Evolutionary conservation across 2,797 vertebrate species (phyloP), one percentile per base, ranked within the genome.

Genomic region (Rachycentron canadum): DNA sequence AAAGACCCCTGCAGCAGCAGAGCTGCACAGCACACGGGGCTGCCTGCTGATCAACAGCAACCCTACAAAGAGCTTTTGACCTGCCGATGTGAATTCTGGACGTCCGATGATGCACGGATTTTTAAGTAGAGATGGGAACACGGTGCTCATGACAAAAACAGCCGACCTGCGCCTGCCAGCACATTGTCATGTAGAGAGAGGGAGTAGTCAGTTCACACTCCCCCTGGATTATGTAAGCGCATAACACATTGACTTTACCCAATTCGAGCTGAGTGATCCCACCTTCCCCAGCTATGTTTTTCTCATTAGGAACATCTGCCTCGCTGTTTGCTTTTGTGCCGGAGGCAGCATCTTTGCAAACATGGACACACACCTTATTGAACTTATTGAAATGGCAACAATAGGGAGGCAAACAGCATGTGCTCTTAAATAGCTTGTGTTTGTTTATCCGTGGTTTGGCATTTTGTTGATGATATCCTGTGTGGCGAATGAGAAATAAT

Each of bases 1-100:
- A 86, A 87, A 92, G 92, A 92, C 89, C 93, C 93, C 92, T 91
- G 91, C 91, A 92, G 93, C 90, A 79, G 90, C 87, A 79, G 85
- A 77, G 90, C 83, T 36, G 84, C 87, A 83, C 74, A 19, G 73
- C 69, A 59, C 72, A 73, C 69, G 66, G 79, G 78, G 71, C 78
- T 89, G 87, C 88, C 88, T 69, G 82, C 79, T 53, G 78, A 82
- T 34, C 59, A 85, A 65, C 87, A 38, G 80, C 83, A 83, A 73
- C 76, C 71, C 69, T 11, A 69, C 75, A 67, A 82, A 85, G 64
- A 77, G 76, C 59, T 69, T 78, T 55, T 83, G 73, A 81, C 81
- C 82, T 12, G 21, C 52, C 16, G 19, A 45, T 49, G 69, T 81
- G 84, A 79, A 23, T 73, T 41, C 70, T 49, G 82, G 28, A 77